Conservation (phyloP, 2,113 vertebrate genomes). For the Grus americana region DNA sequence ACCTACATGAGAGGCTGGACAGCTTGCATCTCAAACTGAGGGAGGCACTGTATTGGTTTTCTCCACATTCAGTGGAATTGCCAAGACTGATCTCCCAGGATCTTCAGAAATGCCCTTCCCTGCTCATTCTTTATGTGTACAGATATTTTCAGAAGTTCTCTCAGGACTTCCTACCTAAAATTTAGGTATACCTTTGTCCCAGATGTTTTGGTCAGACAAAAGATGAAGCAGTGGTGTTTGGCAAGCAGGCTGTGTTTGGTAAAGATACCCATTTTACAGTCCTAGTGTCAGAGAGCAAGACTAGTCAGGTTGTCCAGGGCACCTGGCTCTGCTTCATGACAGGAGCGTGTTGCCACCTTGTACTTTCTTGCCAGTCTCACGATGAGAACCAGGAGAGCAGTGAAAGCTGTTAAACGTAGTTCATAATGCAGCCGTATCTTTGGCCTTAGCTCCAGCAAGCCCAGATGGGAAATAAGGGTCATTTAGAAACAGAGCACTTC, state of each 20-base stretch:
- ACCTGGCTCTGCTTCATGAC: background rate
- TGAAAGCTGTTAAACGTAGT: background rate
- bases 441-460: background rate
- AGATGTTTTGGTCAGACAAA: background rate
- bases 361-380: background rate
- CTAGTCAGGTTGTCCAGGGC: background rate
- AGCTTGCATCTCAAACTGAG: background rate
- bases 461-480: constrained; percentile 31
- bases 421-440: background rate
- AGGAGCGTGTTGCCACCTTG: background rate
- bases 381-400: background rate
- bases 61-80: background rate
- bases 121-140: background rate
- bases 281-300: background rate
- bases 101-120: background rate
- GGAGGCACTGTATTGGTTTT: background rate
- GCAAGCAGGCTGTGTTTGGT: background rate
- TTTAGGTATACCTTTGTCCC: background rate
- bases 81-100: background rate
- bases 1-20: background rate
- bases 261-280: background rate
- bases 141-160: background rate
- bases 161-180: background rate
- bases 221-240: background rate
- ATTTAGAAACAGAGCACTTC: constrained; percentile 38